Evolutionary conservation across 1,140 invertebrate genomes (phyloP).

Genomic region (Lordiphosa stackelbergi): DNA sequence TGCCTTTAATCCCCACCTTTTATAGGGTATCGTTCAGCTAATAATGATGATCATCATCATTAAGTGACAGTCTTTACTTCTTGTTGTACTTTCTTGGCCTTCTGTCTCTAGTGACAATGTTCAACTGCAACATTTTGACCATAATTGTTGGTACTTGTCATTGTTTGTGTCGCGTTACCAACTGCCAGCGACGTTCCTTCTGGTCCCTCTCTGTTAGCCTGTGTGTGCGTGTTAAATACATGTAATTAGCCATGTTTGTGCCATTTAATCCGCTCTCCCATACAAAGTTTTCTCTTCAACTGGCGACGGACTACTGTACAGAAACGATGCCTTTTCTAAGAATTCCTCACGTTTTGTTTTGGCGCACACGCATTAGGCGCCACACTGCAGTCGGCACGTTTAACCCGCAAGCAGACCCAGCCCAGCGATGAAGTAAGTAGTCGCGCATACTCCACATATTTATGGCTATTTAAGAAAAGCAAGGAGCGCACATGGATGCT

Average conservation of each 20-base stretch:
- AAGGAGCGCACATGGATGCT: slow-evolving; percentile 58
- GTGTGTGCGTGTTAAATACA: slow-evolving; percentile 67
- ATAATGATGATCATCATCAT: slow-evolving; percentile 31
- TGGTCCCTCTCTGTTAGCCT: background rate
- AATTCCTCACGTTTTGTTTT: slow-evolving; percentile 72
- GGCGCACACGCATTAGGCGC: slow-evolving; percentile 67
- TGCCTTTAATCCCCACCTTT: background rate
- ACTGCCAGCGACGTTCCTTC: slow-evolving; percentile 30
- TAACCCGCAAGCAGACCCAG: slow-evolving; percentile 59
- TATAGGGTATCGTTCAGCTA: background rate
- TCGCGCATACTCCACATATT: slow-evolving; percentile 72
- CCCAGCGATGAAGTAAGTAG: slow-evolving; percentile 10
- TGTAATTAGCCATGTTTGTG: slow-evolving; percentile 75
- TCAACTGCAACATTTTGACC: slow-evolving; percentile 53
- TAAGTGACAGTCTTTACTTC: slow-evolving; percentile 1
- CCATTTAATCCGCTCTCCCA: slow-evolving; percentile 67
- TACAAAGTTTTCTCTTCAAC: slow-evolving; percentile 16
- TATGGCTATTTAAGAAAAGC: slow-evolving; percentile 69
- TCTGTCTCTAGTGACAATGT: slow-evolving; percentile 49
- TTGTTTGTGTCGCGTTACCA: slow-evolving; percentile 60
- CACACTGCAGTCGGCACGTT: slow-evolving; percentile 64
- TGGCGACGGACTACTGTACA: slow-evolving; percentile 2
- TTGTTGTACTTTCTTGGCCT: slow-evolving; percentile 13
- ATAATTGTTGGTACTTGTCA: slow-evolving; percentile 66
- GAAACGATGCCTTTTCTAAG: slow-evolving; percentile 63